Base-by-base conservation (phyloP, 2,113 vertebrate genomes). In the Phycodurus eques region DNA sequence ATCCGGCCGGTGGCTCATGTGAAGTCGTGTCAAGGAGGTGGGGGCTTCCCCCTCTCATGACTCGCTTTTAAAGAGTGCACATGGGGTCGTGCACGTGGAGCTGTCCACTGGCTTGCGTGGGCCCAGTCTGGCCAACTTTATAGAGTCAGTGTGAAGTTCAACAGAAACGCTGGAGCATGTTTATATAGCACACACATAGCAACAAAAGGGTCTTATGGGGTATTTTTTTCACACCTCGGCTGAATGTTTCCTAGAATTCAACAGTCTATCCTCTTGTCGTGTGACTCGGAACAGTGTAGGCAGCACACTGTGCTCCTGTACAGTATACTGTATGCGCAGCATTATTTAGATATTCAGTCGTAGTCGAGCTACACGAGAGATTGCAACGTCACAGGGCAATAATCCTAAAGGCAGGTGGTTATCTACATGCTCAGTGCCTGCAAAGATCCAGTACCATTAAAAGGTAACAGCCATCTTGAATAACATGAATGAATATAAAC, bases 11-110 rank as follows among this genome's bases (percentile, higher is more conserved):
- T 68, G 68, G 67, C 64, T 68, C 35, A 43, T 20, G 17, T 17
- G 39, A 42, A 66, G 35, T 67, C 66, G 70, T 22, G 22, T 62
- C 35, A 72, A 2, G 42, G 44, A 19, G 8, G 19, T 2, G 17
- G 12, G 70, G 60, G 64, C 47, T 43, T 72, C 76, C 54, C 42
- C 44, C 49, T 72, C 27, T 76, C 61, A 51, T 72, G 71, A 59
- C 71, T 75, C 35, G 44, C 53, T 72, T 5, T 70, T 74, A 70
- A 49, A 19, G 14, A 59, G 43, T 53, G 49, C 49, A 79, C n/a
- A 51, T 74, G 73, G 20, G 62, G 72, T 22, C 43, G 19, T 62
- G 60, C 47, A 63, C 19, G 54, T 72, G 73, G n/a, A 66, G 70
- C n/a, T 59, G 31, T 35, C 57, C 35, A 31, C 17, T n/a, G 42